A percentile compares a stretch with the other conserved stretches of the same genome.
Conservation (phyloP, 2,888 invertebrate genomes). For the Calliphora vomitoria region DNA sequence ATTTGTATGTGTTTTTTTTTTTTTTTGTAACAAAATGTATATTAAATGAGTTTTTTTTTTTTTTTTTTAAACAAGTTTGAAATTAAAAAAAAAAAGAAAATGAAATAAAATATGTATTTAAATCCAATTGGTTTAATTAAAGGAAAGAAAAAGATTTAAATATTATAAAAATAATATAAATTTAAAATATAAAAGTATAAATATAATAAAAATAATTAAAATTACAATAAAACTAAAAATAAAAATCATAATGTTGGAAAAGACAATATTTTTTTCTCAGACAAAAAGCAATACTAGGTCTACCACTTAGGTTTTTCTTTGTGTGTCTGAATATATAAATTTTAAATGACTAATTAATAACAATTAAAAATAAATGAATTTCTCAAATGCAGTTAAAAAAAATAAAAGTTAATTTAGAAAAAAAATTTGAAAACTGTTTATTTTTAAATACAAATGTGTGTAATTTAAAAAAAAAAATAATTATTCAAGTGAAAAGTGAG, state of each 20-base stretch:
- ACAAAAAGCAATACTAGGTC: conserved; percentile 41
- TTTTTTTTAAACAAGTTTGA: conserved; percentile 36
- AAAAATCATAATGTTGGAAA: conserved; percentile 62
- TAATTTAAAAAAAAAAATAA: too few relatives aligned
- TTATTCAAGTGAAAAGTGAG: background rate
- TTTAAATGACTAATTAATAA: conserved; percentile 58
- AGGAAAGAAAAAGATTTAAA: conserved; percentile 70
- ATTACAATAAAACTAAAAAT: conserved; percentile 65
- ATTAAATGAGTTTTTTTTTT: conserved; percentile 55
- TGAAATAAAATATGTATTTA: conserved; percentile 52
- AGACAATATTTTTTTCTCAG: background rate
- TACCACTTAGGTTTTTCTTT: background rate
- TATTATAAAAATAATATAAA: conserved; percentile 68
- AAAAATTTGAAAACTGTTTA: conserved; percentile 7
- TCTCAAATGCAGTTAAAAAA: conserved; percentile 18
- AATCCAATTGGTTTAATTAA: conserved; percentile 67
- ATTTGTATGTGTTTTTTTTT: conserved; percentile 46
- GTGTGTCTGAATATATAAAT: background rate
- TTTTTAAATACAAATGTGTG: background rate
- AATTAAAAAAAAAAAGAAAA: conserved; percentile 44
- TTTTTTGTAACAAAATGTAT: conserved; percentile 63
- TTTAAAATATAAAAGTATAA: conserved; percentile 38
- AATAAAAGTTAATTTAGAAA: conserved; percentile 1
- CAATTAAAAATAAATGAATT: conserved; percentile 15
- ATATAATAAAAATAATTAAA: conserved; percentile 18